These are phyloP conservation scores for Uropetala carovei DNA, from an alignment of 2,888 invertebrate genomes.

Conservation along the genomic window DNA sequence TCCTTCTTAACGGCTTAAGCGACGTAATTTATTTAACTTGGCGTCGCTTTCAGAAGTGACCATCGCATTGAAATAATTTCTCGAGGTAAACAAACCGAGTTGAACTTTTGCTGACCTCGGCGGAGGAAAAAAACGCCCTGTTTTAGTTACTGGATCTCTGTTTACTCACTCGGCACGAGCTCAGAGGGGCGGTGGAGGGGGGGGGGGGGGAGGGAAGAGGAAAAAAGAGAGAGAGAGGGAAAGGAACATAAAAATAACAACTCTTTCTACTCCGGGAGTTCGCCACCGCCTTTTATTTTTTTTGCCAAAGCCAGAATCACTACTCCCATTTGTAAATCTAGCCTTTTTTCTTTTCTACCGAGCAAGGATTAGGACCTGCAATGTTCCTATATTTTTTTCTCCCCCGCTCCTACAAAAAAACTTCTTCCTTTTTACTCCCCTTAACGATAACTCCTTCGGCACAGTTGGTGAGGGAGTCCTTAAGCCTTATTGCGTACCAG, in stretches of 20 bases:
- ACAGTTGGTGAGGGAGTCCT: background rate
- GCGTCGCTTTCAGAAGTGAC: background rate
- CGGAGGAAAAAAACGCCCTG: background rate
- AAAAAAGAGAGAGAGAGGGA: too few species aligned
- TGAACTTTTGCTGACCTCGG: conserved; percentile 1
- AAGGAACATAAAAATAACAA: background rate
- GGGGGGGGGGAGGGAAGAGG: too few species aligned
- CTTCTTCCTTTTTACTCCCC: background rate
- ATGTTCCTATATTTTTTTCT: background rate
- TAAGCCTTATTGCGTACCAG: conserved; percentile 28
- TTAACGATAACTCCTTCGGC: conserved; percentile 27
- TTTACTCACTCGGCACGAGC: background rate
- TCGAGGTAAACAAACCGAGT: background rate
- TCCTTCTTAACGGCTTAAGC: too few species aligned
- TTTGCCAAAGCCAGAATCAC: background rate
- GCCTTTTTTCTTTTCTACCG: background rate
- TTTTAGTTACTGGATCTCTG: background rate
- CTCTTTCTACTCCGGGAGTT: background rate
- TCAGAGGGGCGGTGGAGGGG: background rate
- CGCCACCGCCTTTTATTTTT: background rate
- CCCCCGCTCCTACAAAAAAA: too few species aligned
- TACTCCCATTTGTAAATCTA: conserved; percentile 3
- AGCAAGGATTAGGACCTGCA: conserved; percentile 39
- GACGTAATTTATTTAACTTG: background rate
- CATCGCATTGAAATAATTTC: background rate